Evolutionary conservation across 2,888 invertebrate genomes (phyloP).

Genomic region (Standfussiana lucernea): DNA sequence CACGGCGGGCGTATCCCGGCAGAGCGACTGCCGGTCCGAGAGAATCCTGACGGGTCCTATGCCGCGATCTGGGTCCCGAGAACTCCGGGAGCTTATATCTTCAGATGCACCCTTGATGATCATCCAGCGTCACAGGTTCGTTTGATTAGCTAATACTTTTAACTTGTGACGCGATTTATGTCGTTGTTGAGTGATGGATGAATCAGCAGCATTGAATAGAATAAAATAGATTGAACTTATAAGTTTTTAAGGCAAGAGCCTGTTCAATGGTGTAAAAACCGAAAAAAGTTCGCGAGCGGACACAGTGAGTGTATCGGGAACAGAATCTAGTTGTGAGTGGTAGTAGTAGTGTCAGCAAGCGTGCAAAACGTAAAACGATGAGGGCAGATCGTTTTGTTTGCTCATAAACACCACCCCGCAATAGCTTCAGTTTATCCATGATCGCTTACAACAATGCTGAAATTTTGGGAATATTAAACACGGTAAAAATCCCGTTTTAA

Average conservation of each 20-base stretch:
- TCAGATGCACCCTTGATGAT: conserved; percentile 96
- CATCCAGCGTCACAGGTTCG: conserved; percentile 93
- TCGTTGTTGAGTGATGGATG: not conserved
- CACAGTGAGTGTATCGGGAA: no score
- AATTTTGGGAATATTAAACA: not conserved
- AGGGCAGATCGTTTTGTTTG: no score
- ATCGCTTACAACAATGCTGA: not conserved
- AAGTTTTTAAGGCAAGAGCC: not conserved
- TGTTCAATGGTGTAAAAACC: not conserved
- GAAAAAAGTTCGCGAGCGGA: not conserved
- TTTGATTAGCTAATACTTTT: not conserved
- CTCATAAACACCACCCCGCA: no score
- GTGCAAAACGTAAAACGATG: no score
- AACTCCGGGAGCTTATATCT: conserved; percentile 96
- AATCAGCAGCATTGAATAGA: not conserved
- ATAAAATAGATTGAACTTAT: not conserved
- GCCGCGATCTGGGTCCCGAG: conserved; percentile 98
- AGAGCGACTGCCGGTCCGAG: conserved; percentile 95
- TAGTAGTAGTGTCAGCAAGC: not conserved
- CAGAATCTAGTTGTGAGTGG: no score
- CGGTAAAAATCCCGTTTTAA: not conserved
- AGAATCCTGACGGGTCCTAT: conserved; percentile 95
- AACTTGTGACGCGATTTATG: not conserved
- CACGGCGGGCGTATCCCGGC: conserved; percentile 86
- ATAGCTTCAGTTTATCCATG: no score